Evolutionary conservation across 2,113 vertebrate genomes (phyloP).

Genomic region (Monopterus albus): DNA sequence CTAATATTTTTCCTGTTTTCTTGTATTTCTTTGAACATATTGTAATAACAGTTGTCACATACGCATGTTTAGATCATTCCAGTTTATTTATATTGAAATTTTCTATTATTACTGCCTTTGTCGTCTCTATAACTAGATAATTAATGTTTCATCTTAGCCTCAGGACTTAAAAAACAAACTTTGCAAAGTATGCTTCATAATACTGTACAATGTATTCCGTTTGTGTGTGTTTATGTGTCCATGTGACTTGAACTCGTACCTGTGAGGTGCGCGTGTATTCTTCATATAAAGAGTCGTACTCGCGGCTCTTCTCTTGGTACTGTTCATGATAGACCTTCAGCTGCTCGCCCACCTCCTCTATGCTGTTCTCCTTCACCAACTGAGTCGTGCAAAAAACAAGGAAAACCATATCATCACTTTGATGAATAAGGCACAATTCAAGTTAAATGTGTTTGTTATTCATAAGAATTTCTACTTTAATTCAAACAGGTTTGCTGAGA

Average conservation of each 20-base stretch:
- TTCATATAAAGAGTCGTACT: slow-evolving; percentile 96
- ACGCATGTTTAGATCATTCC: too few species aligned
- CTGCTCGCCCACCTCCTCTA: slow-evolving; percentile 98
- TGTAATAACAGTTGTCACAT: too few species aligned
- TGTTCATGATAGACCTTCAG: slow-evolving; percentile 96
- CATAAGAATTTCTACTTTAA: not conserved
- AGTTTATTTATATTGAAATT: too few species aligned
- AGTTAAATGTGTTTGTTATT: not conserved
- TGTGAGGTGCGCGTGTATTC: slow-evolving; percentile 98
- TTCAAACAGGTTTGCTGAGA: not conserved
- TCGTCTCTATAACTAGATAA: too few species aligned
- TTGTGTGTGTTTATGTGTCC: too few species aligned
- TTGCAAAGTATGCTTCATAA: too few species aligned
- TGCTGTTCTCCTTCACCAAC: slow-evolving; percentile 97
- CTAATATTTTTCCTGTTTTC: too few species aligned
- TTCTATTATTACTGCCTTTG: too few species aligned
- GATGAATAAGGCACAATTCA: not conserved
- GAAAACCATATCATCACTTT: not conserved
- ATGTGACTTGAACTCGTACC: slow-evolving; percentile 79
- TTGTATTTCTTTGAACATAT: too few species aligned
- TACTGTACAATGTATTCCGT: too few species aligned
- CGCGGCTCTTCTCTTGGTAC: slow-evolving; percentile 96
- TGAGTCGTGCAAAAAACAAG: slow-evolving; percentile 76
- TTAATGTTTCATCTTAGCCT: too few species aligned
- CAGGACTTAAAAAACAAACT: too few species aligned